Evolutionary conservation across 2,113 vertebrate species (phyloP), one percentile per base, ranked within the genome.

Genomic region (Phaetusa simplex): DNA sequence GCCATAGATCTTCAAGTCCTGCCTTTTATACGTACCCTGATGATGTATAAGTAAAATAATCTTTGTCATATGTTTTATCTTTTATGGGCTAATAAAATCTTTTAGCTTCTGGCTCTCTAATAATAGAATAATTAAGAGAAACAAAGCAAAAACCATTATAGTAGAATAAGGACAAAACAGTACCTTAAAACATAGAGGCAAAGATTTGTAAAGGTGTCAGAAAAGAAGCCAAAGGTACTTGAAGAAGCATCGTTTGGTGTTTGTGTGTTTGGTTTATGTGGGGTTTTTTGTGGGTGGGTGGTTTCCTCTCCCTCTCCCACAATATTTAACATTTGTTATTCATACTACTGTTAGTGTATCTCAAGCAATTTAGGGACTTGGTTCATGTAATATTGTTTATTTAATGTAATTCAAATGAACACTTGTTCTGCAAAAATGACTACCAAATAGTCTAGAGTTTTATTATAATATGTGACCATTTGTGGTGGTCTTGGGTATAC

Each of bases 231-330:
- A 36, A 52, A 61, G 21, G 3, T 32, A 50, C 15, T 43, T 20
- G 70, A n/a, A 82, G 29, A 20, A 62, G 29, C 14, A 15, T 14
- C 5, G 2, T 23, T 56, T 80, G 2, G 6, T 47, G 17, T 34
- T 84, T 38, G 22, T 73, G 8, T 43, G 6, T 69, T 30, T 65
- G 30, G 0, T 4, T 34, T 73, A 22, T 49, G 21, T 52, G 8
- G 4, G 6, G 5, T 19, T 8, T 66, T 45, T 62, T 78, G 47
- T 38, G 4, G 40, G 3, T n/a, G 20, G 3, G 4, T 43, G 5
- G 4, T 18, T 77, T 76, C n/a, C 0, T 42, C 1, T 17, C 1
- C 1, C 3, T 62, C 18, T 38, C 7, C 19, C 3, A 1, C 4
- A 8, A 1, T 50, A 50, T 50, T 72, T 32, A 86, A 17, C 64